These are phyloP conservation scores for Bilobella aurantiaca DNA, from an alignment of 1,140 invertebrate genomes.

Conservation along the genomic window DNA sequence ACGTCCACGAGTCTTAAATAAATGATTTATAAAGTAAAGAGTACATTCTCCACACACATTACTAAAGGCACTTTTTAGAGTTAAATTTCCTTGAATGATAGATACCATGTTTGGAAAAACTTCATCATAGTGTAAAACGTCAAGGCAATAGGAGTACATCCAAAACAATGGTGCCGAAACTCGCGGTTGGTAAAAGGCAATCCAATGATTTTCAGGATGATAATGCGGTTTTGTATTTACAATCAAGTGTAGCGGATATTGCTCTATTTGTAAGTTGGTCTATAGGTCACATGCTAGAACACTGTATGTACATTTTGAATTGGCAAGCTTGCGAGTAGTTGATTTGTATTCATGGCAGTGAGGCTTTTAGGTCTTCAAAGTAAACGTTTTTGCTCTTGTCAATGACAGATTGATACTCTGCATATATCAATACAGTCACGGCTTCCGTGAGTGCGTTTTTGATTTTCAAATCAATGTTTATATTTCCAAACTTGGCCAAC, in stretches of 20 bases:
- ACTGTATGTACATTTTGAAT: not conserved
- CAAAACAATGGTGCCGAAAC: not conserved
- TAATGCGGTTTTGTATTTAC: not conserved
- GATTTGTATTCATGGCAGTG: not conserved
- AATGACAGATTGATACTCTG: constrained; percentile 25
- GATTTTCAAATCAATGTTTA: constrained; percentile 24
- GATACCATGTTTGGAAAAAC: not conserved
- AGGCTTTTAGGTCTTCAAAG: constrained; percentile 10
- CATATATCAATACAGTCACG: constrained; percentile 16
- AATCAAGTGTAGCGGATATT: not conserved
- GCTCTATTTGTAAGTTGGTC: not conserved
- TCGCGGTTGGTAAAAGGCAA: not conserved
- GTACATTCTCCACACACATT: not conserved
- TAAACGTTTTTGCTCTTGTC: constrained; percentile 12
- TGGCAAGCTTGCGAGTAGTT: not conserved
- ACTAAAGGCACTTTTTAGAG: not conserved
- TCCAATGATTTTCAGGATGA: not conserved
- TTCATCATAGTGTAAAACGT: not conserved
- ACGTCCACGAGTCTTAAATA: not conserved
- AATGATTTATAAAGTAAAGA: not conserved
- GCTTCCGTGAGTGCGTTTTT: not conserved
- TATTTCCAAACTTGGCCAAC: constrained; percentile 11
- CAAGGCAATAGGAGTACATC: not conserved
- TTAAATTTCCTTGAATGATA: not conserved
- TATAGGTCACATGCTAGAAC: not conserved